These are phyloP conservation scores for Napeogenes inachia DNA, from an alignment of 2,888 invertebrate genomes.

Conservation along the genomic window DNA sequence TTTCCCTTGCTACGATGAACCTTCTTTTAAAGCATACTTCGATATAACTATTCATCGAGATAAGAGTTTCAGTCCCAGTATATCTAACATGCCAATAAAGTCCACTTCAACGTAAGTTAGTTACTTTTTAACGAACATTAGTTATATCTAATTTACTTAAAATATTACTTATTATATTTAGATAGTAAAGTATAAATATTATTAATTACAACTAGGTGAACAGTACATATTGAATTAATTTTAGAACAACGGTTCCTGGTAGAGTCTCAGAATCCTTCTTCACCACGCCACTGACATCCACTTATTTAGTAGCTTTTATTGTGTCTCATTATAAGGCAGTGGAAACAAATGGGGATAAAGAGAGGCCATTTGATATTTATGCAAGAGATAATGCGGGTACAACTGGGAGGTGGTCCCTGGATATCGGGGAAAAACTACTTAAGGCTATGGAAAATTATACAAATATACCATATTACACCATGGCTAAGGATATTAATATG, in stretches of 20 bases:
- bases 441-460: slow-evolving; percentile 78
- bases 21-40: slow-evolving; percentile 87
- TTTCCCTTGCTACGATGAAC: slow-evolving; percentile 94
- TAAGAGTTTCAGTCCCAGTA: slow-evolving; percentile 62
- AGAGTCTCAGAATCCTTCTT: slow-evolving; percentile 64
- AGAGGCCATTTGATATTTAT: slow-evolving; percentile 58
- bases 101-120: slow-evolving; percentile 40
- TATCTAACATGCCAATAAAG: slow-evolving; percentile 83
- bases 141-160: too few species aligned
- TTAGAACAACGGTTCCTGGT: slow-evolving; percentile 27
- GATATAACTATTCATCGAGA: slow-evolving; percentile 81
- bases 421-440: slow-evolving; percentile 66
- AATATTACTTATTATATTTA: too few species aligned
- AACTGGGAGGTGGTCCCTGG: slow-evolving; percentile 64
- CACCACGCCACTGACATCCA: slow-evolving; percentile 83
- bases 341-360: slow-evolving; percentile 36
- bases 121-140: too few species aligned
- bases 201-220: too few species aligned
- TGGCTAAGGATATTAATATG: slow-evolving; percentile 69
- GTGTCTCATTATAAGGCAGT: slow-evolving; percentile 83
- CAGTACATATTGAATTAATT: background rate
- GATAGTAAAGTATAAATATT: too few species aligned
- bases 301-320: slow-evolving; percentile 90
- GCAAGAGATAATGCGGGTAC: slow-evolving; percentile 61
- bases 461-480: slow-evolving; percentile 65